Conservation (phyloP, 2,888 invertebrate genomes). For the Tiliacea aurago region DNA sequence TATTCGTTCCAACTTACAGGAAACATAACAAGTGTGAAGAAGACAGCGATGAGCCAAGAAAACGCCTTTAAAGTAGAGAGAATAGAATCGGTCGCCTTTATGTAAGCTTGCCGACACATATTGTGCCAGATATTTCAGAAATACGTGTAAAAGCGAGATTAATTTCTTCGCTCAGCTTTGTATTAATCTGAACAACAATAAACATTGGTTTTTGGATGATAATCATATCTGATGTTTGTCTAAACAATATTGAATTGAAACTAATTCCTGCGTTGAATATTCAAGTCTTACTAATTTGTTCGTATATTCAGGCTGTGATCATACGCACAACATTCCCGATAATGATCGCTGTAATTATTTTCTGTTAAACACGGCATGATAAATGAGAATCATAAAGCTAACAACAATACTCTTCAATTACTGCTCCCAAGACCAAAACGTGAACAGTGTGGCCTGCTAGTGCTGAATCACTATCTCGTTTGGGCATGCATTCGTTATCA, state of each 20-base stretch:
- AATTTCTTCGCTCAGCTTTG: constrained; percentile 16
- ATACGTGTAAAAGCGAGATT: constrained; percentile 39
- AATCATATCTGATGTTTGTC: constrained; percentile 12
- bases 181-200: constrained; percentile 17
- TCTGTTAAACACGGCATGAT: constrained; percentile 20
- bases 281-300: not conserved
- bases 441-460: constrained; percentile 64
- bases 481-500: constrained; percentile 76
- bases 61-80: constrained; percentile 38
- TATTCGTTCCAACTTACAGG: constrained; percentile 34
- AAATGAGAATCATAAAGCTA: constrained; percentile 25
- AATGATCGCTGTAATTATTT: constrained; percentile 28
- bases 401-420: constrained; percentile 55
- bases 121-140: constrained; percentile 50
- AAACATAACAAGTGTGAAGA: constrained; percentile 41
- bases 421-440: constrained; percentile 45
- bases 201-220: not conserved
- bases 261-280: not conserved
- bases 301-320: constrained; percentile 7
- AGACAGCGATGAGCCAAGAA: constrained; percentile 36
- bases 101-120: constrained; percentile 53
- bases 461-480: constrained; percentile 67
- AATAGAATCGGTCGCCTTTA: constrained; percentile 46
- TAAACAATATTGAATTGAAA: constrained; percentile 29
- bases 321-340: constrained; percentile 16